Percentiles rank a stretch among this genome's conserved stretches.
Conservation (phyloP, 2,113 vertebrate species). For the Limanda limanda region DNA sequence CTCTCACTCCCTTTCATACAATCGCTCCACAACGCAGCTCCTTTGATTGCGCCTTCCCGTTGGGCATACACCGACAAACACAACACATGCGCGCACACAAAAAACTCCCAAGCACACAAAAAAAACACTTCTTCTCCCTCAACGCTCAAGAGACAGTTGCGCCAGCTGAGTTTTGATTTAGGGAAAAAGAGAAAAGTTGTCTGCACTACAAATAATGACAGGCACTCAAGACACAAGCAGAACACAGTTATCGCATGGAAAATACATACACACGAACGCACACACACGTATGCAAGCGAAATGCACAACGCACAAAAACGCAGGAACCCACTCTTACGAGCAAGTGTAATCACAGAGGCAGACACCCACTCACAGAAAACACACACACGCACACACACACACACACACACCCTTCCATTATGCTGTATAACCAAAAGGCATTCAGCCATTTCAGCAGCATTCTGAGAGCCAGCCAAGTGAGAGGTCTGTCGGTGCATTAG, state of each 20-base stretch:
- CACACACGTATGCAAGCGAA: slow-evolving; percentile 35
- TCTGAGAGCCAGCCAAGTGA: slow-evolving; percentile 76
- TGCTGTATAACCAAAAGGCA: slow-evolving; percentile 77
- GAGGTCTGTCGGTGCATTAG: slow-evolving; percentile 79
- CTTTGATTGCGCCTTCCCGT: slow-evolving; percentile 67
- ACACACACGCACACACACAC: slow-evolving; percentile 50
- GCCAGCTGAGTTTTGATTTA: slow-evolving; percentile 71
- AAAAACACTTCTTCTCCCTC: slow-evolving; percentile 32
- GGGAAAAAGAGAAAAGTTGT: slow-evolving; percentile 68
- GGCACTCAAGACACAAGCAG: slow-evolving; percentile 56
- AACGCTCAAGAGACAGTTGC: slow-evolving; percentile 51
- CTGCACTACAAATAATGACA: slow-evolving; percentile 71
- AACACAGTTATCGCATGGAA: slow-evolving; percentile 34
- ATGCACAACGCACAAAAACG: slow-evolving; percentile 53
- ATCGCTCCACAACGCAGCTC: slow-evolving; percentile 59
- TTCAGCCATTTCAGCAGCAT: slow-evolving; percentile 75
- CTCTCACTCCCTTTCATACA: slow-evolving; percentile 60
- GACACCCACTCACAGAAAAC: slow-evolving; percentile 35
- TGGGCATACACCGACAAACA: slow-evolving; percentile 38
- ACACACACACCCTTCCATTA: slow-evolving; percentile 65
- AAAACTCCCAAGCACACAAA: slow-evolving; percentile 10
- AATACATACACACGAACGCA: slow-evolving; percentile 38
- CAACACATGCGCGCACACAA: slow-evolving; percentile 36
- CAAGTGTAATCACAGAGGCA: slow-evolving; percentile 61
- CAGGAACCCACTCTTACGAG: slow-evolving; percentile 23